Base-by-base conservation (phyloP, 2,888 invertebrate genomes). In the Epinotia ramella region DNA sequence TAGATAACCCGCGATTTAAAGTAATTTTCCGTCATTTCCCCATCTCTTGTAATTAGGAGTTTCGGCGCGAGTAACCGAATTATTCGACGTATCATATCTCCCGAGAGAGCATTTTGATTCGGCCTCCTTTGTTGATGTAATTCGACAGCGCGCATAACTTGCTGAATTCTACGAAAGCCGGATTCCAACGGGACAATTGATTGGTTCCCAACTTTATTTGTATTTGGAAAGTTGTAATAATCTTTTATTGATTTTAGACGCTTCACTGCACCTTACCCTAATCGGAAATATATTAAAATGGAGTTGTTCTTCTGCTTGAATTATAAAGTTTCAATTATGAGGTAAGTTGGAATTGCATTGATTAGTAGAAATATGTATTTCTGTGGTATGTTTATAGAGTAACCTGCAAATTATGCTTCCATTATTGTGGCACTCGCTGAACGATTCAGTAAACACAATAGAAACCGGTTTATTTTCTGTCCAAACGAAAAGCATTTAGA, bases 1-100 rank as follows among this genome's bases (percentile, higher is more conserved):
- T 82, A 86, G 87, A 87, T 88, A 88, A 89, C 87, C 86, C 83
- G 83, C 86, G 86, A 88, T 88, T 89, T 89, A 88, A 88, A 87
- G 84, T 85, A 86, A 90, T 87, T 87, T 86, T 83, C 82, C 81
- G 83, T 87, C 88, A 88, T 88, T 86, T 88, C 87, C 83, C 78
- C 85, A 84, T 86, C 84, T 84, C 78, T 84, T 79, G 84, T 88
- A 87, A 89, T 90, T 89, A 88, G 82, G 82, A 85, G 84, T 86
- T 86, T 86, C 81, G 78, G 84, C 81, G 83, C 78, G 81, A 83
- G 83, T 85, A 83, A 86, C 80, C 80, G 82, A 85, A 84, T 85
- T 78, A 84, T 82, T 84, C 81, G 79, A 83, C 78, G 81, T 86
- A 83, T 84, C 82, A 83, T 79, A 78, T 81, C 84, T 81, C 82